Evolutionary conservation across 2,113 vertebrate genomes (phyloP), one percentile per base, ranked within the genome.

Genomic region (Malaclemys terrapin): DNA sequence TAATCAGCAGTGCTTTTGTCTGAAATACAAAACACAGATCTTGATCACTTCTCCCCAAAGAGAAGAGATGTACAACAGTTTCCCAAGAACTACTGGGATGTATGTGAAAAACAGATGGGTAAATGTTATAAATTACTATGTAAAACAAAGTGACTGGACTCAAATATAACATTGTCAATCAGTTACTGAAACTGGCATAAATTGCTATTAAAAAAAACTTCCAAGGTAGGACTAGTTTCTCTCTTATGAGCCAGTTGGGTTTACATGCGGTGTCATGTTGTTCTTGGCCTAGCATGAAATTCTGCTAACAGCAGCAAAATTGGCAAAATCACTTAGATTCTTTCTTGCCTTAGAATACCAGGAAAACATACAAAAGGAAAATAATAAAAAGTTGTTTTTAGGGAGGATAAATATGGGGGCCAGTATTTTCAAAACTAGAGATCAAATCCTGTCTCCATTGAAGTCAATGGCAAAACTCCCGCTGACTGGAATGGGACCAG

Each of bases 81-180:
- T 87, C 92, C 53, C 25, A 10, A 54, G 80, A 49, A 87, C 53
- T 83, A 35, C 27, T 83, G 52, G 50, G 89, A 9, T 82, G 24
- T 20, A 76, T 81, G 17, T 72, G 50, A 72, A 93, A 88, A 95
- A 84, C 62, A 87, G 62, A 93, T 87, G 42, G 80, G 14, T 94
- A 47, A 57, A 82, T 16, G 5, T 59, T 83, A 49, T 47, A 84
- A 45, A 88, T 93, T 80, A 94, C 1, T 0, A 94, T 49, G 45
- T 42, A 93, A 88, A 94, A 47, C 25, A 86, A 92, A 94, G 45
- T 88, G 20, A 72, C n/a, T 88, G 19, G 35, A 76, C 83, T 93
- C 45, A 57, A 72, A 35, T 85, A 53, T 42, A 89, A 27, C 22
- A 87, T 27, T 83, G 57, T 83, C 94, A 95, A 90, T 57, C 7